Base-by-base conservation (phyloP, 2,888 invertebrate species). In the Esperia sulphurella region DNA sequence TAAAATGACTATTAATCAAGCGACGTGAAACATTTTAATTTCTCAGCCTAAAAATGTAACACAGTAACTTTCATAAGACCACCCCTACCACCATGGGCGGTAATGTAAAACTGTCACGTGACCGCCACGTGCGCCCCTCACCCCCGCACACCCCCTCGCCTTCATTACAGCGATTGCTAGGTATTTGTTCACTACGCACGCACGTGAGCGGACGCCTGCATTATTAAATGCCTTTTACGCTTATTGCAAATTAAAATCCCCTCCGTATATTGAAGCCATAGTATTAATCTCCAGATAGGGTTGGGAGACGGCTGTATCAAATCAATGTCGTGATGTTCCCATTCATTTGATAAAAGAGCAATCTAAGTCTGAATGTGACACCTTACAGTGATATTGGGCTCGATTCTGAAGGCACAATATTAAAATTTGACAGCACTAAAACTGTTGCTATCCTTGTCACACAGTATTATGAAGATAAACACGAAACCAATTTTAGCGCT, bases 191-290 rank as follows among this genome's bases (percentile, higher is more conserved):
- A 69, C 69, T 61, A 69, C 64, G 59, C 75, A 67, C 71, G 81
- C 85, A 83, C 83, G 81, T 80, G 83, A 63, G 58, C 81, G 75
- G 79, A 83, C 83, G 86, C 81, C 77, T 89, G 86, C 86, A 89
- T 89, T 88, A 89, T 88, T 89, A 89, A 89, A 89, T 87, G 89
- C 85, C 89, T 87, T 89, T 88, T 84, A 89, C 80, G 83, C 84
- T 87, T 88, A 87, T 88, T 86, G 85, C 82, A 62, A 85, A 76
- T 80, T 83, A 79, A 84, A 59, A 61, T 69, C 75, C 81, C 72
- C 69, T 67, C 64, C 63, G 64, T 68, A 58, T 72, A 61, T 67
- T 59, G 66, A 64, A 68, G 65, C 67, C 64, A 78, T 71, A 73
- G 76, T 78, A 80, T 83, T 83, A 84, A 84, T 81, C 75, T 71